Base-by-base conservation (phyloP, 2,797 vertebrate species). In the Rhodeus uyekii region DNA sequence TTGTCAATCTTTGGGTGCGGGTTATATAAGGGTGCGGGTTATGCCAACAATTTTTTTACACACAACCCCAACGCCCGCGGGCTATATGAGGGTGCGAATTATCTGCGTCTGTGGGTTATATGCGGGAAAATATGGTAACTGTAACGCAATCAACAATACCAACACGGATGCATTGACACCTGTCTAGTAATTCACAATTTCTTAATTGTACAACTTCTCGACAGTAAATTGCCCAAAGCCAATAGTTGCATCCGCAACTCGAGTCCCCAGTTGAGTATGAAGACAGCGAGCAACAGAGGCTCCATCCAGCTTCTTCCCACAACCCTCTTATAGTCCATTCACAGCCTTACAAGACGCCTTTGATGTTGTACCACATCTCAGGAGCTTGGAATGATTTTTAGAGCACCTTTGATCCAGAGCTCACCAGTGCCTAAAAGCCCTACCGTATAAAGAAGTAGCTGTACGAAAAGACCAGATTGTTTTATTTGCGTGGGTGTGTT, bases 321-420 rank as follows among this genome's bases (percentile, higher is more conserved):
- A 4, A 58, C 64, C 19, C 24, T 68, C 48, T 69, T 79, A n/a
- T 39, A 69, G 50, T 55, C 76, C 76, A 42, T 78, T 68, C 64
- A 42, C 64, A 68, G 48, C 63, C 46, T 32, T 39, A 22, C 63
- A 78, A 55, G 63, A 67, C 0, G 1, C 24, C 46, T 78, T 68
- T 78, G 64, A 68, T 68, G 36, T 78, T 58, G 29, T 68, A n/a
- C 12, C 19, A 39, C 64, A 58, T 78, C 64, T 78, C 77, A 68
- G 48, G 34, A 42, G 65, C 50, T 60, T 18, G 50, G n/a, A 32
- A 12, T 58, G 64, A 44, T 71, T 69, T 78, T 71, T 60, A 38
- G 67, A 60, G 48, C 38, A 71, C 50, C 78, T 71, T 80, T 80
- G 78, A 80, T 80, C 65, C 78, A 27, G 13, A 71, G 36, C 48